Percentiles rank a stretch among this genome's conserved stretches.
Evolutionary conservation across 2,797 vertebrate species (phyloP).

Genomic region (Acanthopagrus latus): DNA sequence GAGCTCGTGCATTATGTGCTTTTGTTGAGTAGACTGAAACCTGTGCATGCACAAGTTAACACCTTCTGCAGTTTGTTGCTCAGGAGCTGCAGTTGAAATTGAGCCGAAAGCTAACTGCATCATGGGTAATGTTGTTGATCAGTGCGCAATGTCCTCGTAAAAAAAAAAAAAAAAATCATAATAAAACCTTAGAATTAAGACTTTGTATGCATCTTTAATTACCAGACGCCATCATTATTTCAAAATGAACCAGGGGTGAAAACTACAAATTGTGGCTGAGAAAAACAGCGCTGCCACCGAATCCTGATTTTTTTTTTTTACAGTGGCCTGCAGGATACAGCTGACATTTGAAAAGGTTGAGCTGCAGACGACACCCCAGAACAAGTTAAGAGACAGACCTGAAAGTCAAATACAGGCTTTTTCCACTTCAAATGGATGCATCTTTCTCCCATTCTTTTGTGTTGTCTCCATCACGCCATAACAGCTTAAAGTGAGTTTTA

Average conservation of each 20-base stretch:
- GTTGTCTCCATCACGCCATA: slow-evolving; percentile 34
- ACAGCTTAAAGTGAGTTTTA: slow-evolving; percentile 35
- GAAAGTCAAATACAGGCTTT: slow-evolving; percentile 57
- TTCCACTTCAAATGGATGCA: slow-evolving; percentile 23
- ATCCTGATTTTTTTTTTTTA: slow-evolving; percentile 29
- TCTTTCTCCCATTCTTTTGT: slow-evolving; percentile 25
- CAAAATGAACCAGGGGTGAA: slow-evolving; percentile 35
- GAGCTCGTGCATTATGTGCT: neutral
- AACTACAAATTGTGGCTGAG: slow-evolving; percentile 17
- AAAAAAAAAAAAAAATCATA: slow-evolving; percentile 27
- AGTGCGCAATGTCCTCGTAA: neutral
- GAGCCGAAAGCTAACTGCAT: neutral
- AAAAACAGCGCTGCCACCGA: slow-evolving; percentile 26
- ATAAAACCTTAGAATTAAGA: slow-evolving; percentile 7
- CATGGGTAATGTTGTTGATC: slow-evolving; percentile 11
- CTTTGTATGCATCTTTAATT: slow-evolving; percentile 25
- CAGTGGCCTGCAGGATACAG: slow-evolving; percentile 54
- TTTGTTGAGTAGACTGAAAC: neutral
- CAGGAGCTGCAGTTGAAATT: neutral
- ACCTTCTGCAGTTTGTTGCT: neutral
- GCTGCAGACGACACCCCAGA: slow-evolving; percentile 46
- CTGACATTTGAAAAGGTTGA: slow-evolving; percentile 78
- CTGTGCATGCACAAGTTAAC: neutral
- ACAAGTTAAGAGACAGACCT: slow-evolving; percentile 53
- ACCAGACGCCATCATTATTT: slow-evolving; percentile 35